phyloP scores from a whole-genome alignment of 2,797 vertebrate genomes.

The Scleropages formosus region DNA sequence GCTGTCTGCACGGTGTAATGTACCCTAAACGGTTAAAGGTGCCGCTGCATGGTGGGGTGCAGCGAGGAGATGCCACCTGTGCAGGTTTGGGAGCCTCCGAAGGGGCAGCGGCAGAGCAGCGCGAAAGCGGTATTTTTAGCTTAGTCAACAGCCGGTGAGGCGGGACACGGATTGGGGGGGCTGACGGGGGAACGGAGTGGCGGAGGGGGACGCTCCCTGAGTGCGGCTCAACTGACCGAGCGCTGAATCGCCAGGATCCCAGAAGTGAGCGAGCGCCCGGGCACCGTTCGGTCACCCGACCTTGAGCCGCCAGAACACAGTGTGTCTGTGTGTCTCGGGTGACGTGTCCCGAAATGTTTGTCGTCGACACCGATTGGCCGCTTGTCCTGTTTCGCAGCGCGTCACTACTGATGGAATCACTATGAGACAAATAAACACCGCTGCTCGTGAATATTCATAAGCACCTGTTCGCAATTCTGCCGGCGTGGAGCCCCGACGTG shows the following conservation, averaged over 20 bases:
- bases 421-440: not conserved
- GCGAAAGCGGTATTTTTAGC: too few relatives aligned
- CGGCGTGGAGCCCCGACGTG: not conserved
- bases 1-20: not conserved
- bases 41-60: not conserved
- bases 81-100: too few relatives aligned
- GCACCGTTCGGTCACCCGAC: too few relatives aligned
- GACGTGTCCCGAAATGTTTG: slow-evolving; percentile 10
- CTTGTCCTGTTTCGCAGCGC: not conserved
- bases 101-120: too few relatives aligned
- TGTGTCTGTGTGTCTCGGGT: not conserved
- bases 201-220: too few relatives aligned
- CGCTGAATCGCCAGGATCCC: too few relatives aligned
- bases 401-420: slow-evolving; percentile 5
- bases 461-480: not conserved
- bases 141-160: too few relatives aligned
- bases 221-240: too few relatives aligned
- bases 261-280: too few relatives aligned
- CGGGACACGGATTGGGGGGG: too few relatives aligned
- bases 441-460: slow-evolving; percentile 16
- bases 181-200: too few relatives aligned
- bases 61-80: too few relatives aligned
- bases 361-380: slow-evolving; percentile 18
- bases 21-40: not conserved
- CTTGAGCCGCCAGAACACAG: not conserved